phyloP scores from a whole-genome alignment of 30 jellyfish, hydroid and myxozoan genomes.

The Chrysaora quinquecirrha region DNA sequence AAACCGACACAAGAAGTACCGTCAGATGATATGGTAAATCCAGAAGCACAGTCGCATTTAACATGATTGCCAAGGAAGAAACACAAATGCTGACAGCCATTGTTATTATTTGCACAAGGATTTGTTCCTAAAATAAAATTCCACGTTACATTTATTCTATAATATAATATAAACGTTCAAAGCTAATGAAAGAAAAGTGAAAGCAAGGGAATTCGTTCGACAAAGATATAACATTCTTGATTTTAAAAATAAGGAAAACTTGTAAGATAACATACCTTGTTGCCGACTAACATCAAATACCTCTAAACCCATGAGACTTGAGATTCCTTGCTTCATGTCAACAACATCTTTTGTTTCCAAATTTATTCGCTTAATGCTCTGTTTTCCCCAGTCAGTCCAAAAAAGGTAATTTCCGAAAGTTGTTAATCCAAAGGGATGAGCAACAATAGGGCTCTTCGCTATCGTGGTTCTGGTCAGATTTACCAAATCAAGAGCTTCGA shows the following conservation, averaged over 20 bases:
- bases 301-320: slow-evolving; percentile 91
- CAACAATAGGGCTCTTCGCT: slow-evolving; percentile 20
- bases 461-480: slow-evolving; percentile 45
- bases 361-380: slow-evolving; percentile 56
- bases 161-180: too few relatives aligned
- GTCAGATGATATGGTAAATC: slow-evolving; percentile 66
- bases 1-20: slow-evolving; percentile 76
- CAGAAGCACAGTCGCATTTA: slow-evolving; percentile 92
- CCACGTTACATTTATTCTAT: too few relatives aligned
- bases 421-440: slow-evolving; percentile 92
- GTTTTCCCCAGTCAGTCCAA: slow-evolving; percentile 96
- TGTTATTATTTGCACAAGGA: slow-evolving; percentile 58
- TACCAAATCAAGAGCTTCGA: slow-evolving; percentile 60
- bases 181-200: too few relatives aligned
- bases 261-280: slow-evolving; percentile 77
- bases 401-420: slow-evolving; percentile 31
- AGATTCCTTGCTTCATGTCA: slow-evolving; percentile 49
- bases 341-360: slow-evolving; percentile 28
- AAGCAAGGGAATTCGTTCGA: too few relatives aligned
- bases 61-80: slow-evolving; percentile 51
- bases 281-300: slow-evolving; percentile 80
- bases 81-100: slow-evolving; percentile 91
- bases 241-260: too few relatives aligned
- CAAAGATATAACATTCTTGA: too few relatives aligned
- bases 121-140: slow-evolving; percentile 61